Base-by-base conservation (phyloP, 2,888 invertebrate species). In the Clepsis dumicolana region DNA sequence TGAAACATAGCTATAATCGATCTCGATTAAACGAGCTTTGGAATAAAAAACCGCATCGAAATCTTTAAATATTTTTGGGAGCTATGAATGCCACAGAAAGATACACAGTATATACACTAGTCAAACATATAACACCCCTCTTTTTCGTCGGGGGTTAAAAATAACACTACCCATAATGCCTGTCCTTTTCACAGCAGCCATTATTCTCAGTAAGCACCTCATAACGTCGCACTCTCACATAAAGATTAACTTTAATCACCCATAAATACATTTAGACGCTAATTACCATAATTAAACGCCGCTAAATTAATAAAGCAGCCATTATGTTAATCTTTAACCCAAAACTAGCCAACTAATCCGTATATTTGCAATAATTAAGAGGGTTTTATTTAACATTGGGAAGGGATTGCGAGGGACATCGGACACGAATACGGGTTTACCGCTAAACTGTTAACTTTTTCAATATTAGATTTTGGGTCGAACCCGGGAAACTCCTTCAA, bases 291-390 rank as follows among this genome's bases (percentile, higher is more conserved):
- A 25, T 25, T n/a, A 53, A 53, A 53, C 24, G 27, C 53, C 21
- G 21, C 10, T n/a, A 2, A 48, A 48, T 48, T 53, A 53, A 53
- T 53, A 27, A 53, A 53, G 27, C 2, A 16, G 53, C n/a, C 53
- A 53, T 53, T 53, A 53, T 53, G 53, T 25, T 53, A 53, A 53
- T 53, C 53, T 25, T 24, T 16, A 1, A 29, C 8, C 53, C 16
- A 27, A 16, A n/a, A 53, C 27, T 25, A 53, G 16, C n/a, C 2
- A 48, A 48, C 48, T 21, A 48, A 48, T 21, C 41, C 41, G 48
- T 21, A 21, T 12, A 48, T 48, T 48, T 48, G 21, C 48, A 48
- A 48, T 48, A 48, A 48, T 48, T 48, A 48, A 48, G n/a, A 18
- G 44, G 27, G 53, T 8, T 35, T 32, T 35, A 27, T 54, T 32